These are phyloP conservation scores for Atta cephalotes DNA, from an alignment of 1,140 invertebrate genomes.

Conservation along the genomic window DNA sequence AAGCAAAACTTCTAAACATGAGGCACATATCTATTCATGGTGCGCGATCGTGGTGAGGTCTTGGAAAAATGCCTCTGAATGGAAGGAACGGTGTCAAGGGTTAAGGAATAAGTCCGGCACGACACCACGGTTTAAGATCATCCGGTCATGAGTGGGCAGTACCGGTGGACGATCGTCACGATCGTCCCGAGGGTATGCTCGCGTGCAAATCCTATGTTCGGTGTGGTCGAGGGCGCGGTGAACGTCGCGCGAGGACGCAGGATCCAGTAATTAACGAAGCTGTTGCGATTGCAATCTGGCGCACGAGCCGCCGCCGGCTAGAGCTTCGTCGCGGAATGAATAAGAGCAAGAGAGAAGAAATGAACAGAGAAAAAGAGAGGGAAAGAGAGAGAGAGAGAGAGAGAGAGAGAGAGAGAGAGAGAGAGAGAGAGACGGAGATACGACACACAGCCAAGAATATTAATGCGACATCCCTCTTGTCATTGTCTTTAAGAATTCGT, in stretches of 20 bases:
- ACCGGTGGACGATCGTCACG: slow-evolving; percentile 56
- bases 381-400: too few relatives aligned
- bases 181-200: slow-evolving; percentile 40
- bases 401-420: background rate
- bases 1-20: slow-evolving; percentile 34
- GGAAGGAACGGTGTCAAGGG: slow-evolving; percentile 68
- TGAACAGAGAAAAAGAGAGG: background rate
- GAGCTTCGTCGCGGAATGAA: slow-evolving; percentile 45
- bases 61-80: slow-evolving; percentile 33
- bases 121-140: slow-evolving; percentile 47
- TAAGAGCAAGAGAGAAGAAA: background rate
- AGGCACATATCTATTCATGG: slow-evolving; percentile 31
- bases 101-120: slow-evolving; percentile 66
- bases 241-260: slow-evolving; percentile 58
- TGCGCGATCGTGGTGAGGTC: slow-evolving; percentile 33
- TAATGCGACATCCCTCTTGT: slow-evolving; percentile 73
- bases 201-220: slow-evolving; percentile 48
- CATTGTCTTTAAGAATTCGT: slow-evolving; percentile 72
- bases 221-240: background rate
- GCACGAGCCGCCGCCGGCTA: slow-evolving; percentile 75
- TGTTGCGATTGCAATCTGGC: slow-evolving; percentile 80
- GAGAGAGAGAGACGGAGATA: slow-evolving; percentile 29
- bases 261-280: slow-evolving; percentile 82
- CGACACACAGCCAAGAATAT: slow-evolving; percentile 74
- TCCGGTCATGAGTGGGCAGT: slow-evolving; percentile 44